Percentiles rank a stretch among this genome's conserved stretches.
Evolutionary conservation across 2,797 vertebrate species (phyloP).

Genomic region (Poecilia picta): DNA sequence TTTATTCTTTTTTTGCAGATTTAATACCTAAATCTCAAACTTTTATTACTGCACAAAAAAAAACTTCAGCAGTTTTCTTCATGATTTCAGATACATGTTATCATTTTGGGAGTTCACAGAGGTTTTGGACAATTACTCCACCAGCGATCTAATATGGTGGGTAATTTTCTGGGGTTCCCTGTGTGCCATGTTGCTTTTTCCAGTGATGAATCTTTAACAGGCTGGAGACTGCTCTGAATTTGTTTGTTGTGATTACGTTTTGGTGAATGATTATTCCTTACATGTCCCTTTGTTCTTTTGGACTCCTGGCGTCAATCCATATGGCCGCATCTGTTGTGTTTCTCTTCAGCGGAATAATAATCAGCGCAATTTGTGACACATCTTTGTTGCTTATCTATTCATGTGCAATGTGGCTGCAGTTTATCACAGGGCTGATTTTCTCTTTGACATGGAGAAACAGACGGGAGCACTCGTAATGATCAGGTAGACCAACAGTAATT

Average conservation of each 20-base stretch:
- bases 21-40: neutral
- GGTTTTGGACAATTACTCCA: neutral
- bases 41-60: neutral
- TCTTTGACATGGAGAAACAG: conserved; percentile 23
- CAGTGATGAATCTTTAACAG: conserved; percentile 4
- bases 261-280: conserved; percentile 17
- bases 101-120: neutral
- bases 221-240: neutral
- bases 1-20: neutral
- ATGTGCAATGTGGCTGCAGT: conserved; percentile 6
- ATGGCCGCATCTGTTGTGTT: conserved; percentile 1
- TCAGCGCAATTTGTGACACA: neutral
- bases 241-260: conserved; percentile 13
- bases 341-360: neutral
- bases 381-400: conserved; percentile 13
- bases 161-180: neutral
- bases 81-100: neutral
- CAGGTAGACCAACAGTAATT: conserved; percentile 34
- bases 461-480: conserved; percentile 35
- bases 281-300: conserved; percentile 7
- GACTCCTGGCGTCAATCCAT: neutral
- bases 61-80: neutral
- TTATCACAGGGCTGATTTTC: conserved; percentile 18
- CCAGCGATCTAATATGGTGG: neutral
- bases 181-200: neutral